Evolutionary conservation across 2,113 vertebrate genomes (phyloP).

Genomic region (Megaceryle maxima): DNA sequence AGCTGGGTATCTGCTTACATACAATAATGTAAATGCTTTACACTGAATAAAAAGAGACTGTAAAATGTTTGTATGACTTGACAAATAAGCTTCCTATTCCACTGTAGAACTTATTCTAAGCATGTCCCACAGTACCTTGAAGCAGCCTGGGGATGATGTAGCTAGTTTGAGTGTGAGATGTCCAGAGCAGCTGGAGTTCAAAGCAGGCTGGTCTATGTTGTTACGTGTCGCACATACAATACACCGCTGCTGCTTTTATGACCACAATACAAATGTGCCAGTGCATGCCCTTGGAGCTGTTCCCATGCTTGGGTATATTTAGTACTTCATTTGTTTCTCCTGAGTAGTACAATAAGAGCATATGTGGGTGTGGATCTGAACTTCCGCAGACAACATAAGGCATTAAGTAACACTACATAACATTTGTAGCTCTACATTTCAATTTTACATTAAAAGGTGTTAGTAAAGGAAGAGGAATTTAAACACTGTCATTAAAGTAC

Average conservation of each 20-base stretch:
- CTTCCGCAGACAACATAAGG: background rate
- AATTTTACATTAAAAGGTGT: background rate
- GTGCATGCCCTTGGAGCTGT: background rate
- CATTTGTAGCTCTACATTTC: background rate
- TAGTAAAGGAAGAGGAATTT: background rate
- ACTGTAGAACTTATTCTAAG: background rate
- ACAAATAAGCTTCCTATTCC: background rate
- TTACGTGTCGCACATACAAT: background rate
- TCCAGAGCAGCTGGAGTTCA: background rate
- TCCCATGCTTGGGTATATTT: background rate
- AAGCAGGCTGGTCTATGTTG: background rate
- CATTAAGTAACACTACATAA: background rate
- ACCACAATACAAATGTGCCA: background rate
- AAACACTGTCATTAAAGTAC: background rate
- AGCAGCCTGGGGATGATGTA: background rate
- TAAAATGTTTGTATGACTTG: background rate
- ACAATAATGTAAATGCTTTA: background rate
- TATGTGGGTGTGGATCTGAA: background rate
- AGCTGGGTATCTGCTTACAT: background rate
- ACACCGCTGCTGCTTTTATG: background rate
- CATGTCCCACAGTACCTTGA: background rate
- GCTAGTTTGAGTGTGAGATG: background rate
- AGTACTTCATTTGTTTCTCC: background rate
- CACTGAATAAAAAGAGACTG: background rate
- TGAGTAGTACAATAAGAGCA: background rate